Evolutionary conservation across 64 coral and sea anemone genomes (phyloP).

Genomic region (Montipora capricornis): DNA sequence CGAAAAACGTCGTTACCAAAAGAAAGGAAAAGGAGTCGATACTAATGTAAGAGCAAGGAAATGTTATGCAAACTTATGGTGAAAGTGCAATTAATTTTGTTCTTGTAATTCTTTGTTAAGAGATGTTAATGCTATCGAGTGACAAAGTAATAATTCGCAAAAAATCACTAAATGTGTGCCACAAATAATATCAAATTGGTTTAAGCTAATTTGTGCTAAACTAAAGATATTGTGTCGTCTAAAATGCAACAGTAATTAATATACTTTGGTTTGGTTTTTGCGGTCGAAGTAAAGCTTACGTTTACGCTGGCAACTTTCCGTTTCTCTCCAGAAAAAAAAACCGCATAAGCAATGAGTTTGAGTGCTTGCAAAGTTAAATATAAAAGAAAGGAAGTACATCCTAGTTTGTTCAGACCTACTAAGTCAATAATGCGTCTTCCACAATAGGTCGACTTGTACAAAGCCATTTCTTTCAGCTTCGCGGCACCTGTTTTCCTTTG

Average conservation of each 20-base stretch:
- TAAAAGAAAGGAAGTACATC: neutral
- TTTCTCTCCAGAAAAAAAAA: neutral
- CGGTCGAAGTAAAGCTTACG: neutral
- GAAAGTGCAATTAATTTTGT: neutral
- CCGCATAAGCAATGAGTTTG: too few relatives aligned
- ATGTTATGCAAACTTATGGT: neutral
- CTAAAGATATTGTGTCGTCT: neutral
- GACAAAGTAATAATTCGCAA: neutral
- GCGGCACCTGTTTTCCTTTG: neutral
- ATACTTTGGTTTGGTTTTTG: neutral
- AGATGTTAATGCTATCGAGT: neutral
- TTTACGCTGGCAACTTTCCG: neutral
- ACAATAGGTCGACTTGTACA: neutral
- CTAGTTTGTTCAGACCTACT: neutral
- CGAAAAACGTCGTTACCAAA: neutral
- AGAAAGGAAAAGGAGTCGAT: neutral
- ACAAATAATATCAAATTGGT: neutral
- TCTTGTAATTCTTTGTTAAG: neutral
- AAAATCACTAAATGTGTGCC: slow-evolving; percentile 3
- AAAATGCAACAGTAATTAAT: neutral
- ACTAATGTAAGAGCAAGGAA: too few relatives aligned
- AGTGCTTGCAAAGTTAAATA: too few relatives aligned
- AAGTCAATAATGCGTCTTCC: neutral
- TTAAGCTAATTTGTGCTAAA: neutral
- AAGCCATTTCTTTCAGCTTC: neutral